phyloP scores from a whole-genome alignment of 2,888 invertebrate species.

The Podabrus alpinus region DNA sequence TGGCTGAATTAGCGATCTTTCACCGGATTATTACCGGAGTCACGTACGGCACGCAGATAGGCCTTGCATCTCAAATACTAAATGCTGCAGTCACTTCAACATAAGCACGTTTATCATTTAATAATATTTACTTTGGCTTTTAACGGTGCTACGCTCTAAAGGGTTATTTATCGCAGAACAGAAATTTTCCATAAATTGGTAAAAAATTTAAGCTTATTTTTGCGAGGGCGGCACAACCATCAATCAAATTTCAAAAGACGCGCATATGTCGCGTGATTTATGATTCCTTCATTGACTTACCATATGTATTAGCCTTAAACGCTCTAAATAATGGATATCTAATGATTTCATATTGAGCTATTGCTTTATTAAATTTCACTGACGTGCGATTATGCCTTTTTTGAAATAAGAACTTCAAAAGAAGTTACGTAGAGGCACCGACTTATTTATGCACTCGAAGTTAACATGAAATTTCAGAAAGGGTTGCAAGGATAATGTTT shows the following conservation, averaged over 20 bases:
- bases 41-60: conserved; percentile 34
- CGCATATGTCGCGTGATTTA: conserved; percentile 17
- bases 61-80: conserved; percentile 29
- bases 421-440: neutral
- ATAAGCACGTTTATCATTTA: conserved; percentile 16
- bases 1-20: conserved; percentile 53
- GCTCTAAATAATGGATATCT: conserved; percentile 37
- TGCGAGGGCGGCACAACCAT: neutral
- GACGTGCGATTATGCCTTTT: neutral
- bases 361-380: neutral
- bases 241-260: conserved; percentile 9
- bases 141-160: neutral
- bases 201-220: neutral
- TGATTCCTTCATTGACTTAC: neutral
- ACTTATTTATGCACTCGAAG: neutral
- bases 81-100: conserved; percentile 10
- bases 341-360: conserved; percentile 31
- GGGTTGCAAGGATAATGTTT: neutral
- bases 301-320: neutral
- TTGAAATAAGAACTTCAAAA: neutral
- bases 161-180: neutral
- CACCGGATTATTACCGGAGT: conserved; percentile 39
- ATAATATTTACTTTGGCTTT: conserved; percentile 24
- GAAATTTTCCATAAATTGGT: neutral
- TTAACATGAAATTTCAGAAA: neutral